Base-by-base conservation (phyloP, 2,797 vertebrate species). In the Eupleurogrammus muticus region DNA sequence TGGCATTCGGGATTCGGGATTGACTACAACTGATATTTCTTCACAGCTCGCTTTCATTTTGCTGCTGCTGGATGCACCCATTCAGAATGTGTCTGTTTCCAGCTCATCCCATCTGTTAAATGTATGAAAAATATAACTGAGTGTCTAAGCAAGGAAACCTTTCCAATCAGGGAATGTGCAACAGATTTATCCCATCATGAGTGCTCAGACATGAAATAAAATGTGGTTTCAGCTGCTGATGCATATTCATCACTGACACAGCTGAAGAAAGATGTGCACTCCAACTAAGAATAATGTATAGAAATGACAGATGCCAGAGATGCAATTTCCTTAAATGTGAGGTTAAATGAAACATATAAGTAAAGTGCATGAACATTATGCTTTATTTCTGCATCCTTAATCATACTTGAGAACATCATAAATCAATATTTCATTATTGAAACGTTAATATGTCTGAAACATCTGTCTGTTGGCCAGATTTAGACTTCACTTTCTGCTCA, bases 61-160 rank as follows among this genome's bases (percentile, higher is more conserved):
- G 34, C n/a, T 70, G 59, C 49, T 38, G 50, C 62, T 62, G 40
- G 19, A 44, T 2, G n/a, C 28, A 23, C 52, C 42, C 9, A 64
- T 46, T 34, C 48, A 74, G 47, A 77, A 71, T 48, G 64, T 51
- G 54, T 72, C 68, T 32, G 48, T 58, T 68, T 83, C 70, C 66
- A 70, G 68, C 55, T 74, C 23, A 32, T 56, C 48, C 65, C 69
- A 70, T 83, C 86, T 89, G 89, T 53, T 85, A 73, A 84, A 86
- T 55, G 32, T 58, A 76, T 80, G 51, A 75, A 70, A 69, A 69
- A 58, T 12, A 24, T 48, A 60, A 75, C 52, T 1, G 1, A 44
- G 50, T 42, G 35, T 66, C 47, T 35, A 24, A 54, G 49, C 35
- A 60, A 40, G 40, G 44, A 68, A 79, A 86, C 70, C n/a, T 23